Evolutionary conservation across 2,113 vertebrate genomes (phyloP).

Genomic region (Girardinichthys multiradiatus): DNA sequence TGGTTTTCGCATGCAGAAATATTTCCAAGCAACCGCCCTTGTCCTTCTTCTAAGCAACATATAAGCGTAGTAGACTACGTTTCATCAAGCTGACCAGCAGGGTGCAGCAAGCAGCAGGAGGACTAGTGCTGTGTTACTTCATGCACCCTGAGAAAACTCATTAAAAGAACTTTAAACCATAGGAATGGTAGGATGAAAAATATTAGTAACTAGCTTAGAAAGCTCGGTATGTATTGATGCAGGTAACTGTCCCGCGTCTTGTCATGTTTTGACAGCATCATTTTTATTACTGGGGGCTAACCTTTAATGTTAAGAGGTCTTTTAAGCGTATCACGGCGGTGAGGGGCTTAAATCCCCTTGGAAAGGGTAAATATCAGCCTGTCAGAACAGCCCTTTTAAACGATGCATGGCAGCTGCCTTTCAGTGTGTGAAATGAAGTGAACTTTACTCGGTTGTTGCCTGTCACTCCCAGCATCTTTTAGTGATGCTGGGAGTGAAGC

Average conservation of each 20-base stretch:
- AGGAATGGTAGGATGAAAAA: too few relatives aligned
- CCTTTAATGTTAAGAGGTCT: constrained; percentile 32
- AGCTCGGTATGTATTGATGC: too few relatives aligned
- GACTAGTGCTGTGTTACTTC: background rate
- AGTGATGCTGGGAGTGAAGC: constrained; percentile 4
- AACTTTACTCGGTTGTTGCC: constrained; percentile 1
- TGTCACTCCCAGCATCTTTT: constrained; percentile 14
- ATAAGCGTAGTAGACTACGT: too few relatives aligned
- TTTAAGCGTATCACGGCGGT: constrained; percentile 41
- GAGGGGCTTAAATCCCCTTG: constrained; percentile 12
- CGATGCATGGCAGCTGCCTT: constrained; percentile 2
- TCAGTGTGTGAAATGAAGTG: constrained; percentile 12
- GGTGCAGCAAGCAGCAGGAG: background rate
- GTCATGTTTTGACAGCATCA: background rate
- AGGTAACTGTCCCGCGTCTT: too few relatives aligned
- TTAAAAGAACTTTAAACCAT: too few relatives aligned
- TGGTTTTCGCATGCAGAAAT: too few relatives aligned
- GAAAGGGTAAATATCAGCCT: constrained; percentile 41
- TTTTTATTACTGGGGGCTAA: constrained; percentile 18
- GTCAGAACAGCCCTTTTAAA: background rate
- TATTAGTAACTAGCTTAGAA: too few relatives aligned
- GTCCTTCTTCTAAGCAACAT: too few relatives aligned
- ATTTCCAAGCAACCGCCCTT: too few relatives aligned
- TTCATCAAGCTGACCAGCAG: too few relatives aligned
- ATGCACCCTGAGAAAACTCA: too few relatives aligned